phyloP scores from a whole-genome alignment of 2,888 invertebrate species.

The Zaprionus obscuricornis region DNA sequence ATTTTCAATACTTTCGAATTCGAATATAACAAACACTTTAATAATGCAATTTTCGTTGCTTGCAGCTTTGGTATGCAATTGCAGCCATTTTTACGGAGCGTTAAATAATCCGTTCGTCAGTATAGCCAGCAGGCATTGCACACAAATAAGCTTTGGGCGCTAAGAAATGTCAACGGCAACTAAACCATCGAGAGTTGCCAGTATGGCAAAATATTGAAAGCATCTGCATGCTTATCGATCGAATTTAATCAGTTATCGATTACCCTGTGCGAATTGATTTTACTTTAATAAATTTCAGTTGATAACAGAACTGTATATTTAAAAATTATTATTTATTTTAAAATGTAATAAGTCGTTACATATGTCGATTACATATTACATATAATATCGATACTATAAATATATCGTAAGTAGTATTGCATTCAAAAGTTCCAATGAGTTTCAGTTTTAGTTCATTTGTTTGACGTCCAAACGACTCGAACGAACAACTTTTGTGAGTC shows the following conservation, averaged over 20 bases:
- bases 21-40: slow-evolving; percentile 27
- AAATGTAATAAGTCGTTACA: too few relatives aligned
- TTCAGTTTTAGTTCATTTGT: too few relatives aligned
- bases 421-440: too few relatives aligned
- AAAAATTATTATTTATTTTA: too few relatives aligned
- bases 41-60: slow-evolving; percentile 43
- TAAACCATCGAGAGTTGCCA: slow-evolving; percentile 47
- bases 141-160: slow-evolving; percentile 55
- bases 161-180: slow-evolving; percentile 60
- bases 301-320: too few relatives aligned
- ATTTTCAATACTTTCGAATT: slow-evolving; percentile 28
- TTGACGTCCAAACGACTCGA: too few relatives aligned
- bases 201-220: slow-evolving; percentile 8
- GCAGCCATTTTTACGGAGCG: slow-evolving; percentile 76
- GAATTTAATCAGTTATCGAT: background rate
- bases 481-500: too few relatives aligned
- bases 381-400: too few relatives aligned
- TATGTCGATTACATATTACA: too few relatives aligned
- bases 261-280: background rate
- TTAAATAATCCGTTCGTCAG: slow-evolving; percentile 81
- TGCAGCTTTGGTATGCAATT: slow-evolving; percentile 49
- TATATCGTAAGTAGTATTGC: too few relatives aligned
- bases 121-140: slow-evolving; percentile 48
- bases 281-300: too few relatives aligned
- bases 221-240: slow-evolving; percentile 27